These are phyloP conservation scores for Bagarius yarrelli DNA, from an alignment of 2,113 vertebrate genomes.

Conservation along the genomic window DNA sequence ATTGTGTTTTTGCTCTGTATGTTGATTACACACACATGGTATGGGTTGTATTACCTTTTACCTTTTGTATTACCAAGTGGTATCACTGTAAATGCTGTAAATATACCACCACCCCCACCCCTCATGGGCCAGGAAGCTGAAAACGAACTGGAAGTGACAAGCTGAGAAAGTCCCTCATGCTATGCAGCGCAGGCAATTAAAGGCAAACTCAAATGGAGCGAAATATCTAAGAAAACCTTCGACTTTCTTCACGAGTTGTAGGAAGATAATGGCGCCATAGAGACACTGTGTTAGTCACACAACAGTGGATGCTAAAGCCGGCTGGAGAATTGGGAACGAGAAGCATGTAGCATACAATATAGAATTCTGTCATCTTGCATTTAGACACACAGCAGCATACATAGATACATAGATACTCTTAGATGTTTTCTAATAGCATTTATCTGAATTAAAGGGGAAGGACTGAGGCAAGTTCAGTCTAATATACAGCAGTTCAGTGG, in stretches of 20 bases:
- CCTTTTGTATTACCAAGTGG: too few species aligned
- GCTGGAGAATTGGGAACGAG: background rate
- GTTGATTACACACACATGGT: background rate
- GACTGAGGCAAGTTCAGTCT: background rate
- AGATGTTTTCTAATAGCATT: background rate
- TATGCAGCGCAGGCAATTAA: conserved; percentile 27
- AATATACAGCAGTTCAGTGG: too few species aligned
- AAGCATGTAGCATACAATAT: conserved; percentile 3
- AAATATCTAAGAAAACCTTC: conserved; percentile 26
- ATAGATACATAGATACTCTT: background rate
- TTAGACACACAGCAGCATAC: background rate
- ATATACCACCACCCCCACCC: conserved; percentile 7
- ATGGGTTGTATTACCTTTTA: conserved; percentile 4
- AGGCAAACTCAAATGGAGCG: conserved; percentile 27
- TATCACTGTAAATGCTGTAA: conserved; percentile 4
- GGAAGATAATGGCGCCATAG: conserved; percentile 23
- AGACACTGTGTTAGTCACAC: conserved; percentile 32
- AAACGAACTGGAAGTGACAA: conserved; percentile 24
- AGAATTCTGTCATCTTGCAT: background rate
- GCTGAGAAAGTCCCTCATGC: conserved; percentile 10
- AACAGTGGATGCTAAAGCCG: conserved; percentile 12
- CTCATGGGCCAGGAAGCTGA: background rate
- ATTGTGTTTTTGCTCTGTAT: background rate
- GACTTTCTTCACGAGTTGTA: background rate
- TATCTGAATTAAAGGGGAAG: background rate